phyloP scores from a whole-genome alignment of 2,113 vertebrate species.

The Poeciliopsis retropinna region DNA sequence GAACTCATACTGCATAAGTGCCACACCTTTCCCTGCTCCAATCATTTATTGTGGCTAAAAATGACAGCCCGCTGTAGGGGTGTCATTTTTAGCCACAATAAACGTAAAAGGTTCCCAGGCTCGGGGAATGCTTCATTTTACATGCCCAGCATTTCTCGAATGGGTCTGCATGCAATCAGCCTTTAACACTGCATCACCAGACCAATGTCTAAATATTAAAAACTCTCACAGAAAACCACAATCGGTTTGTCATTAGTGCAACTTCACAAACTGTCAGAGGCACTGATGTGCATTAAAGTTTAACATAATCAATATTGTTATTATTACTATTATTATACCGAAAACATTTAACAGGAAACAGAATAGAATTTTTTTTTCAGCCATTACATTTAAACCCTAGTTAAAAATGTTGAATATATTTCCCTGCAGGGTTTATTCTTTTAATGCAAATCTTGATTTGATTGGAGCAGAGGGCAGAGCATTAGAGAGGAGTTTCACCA shows the following conservation, averaged over 20 bases:
- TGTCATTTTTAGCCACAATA: background rate
- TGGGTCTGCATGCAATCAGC: constrained; percentile 17
- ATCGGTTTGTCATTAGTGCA: background rate
- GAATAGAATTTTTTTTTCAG: background rate
- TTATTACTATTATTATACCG: too few relatives aligned
- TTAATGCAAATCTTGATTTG: background rate
- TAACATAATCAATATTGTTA: background rate
- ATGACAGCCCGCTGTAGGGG: too few relatives aligned
- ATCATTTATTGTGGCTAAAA: too few relatives aligned
- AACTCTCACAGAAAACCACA: background rate
- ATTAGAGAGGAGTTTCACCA: background rate
- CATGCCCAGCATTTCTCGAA: background rate
- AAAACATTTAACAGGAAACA: background rate
- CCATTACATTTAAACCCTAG: too few relatives aligned
- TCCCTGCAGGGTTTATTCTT: background rate
- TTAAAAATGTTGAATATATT: constrained; percentile 1
- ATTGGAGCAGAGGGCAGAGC: too few relatives aligned
- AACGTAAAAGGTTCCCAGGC: background rate
- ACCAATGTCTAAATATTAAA: background rate
- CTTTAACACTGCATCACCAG: background rate
- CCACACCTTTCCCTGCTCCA: constrained; percentile 15
- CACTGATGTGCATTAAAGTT: constrained; percentile 12
- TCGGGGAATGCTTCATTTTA: constrained; percentile 5
- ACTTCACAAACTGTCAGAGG: constrained; percentile 14
- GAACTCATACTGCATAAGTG: constrained; percentile 18